Evolutionary conservation across 1,140 invertebrate species (phyloP), one percentile per base, ranked within the genome.

Genomic region (Aphelenchoides fujianensis): DNA sequence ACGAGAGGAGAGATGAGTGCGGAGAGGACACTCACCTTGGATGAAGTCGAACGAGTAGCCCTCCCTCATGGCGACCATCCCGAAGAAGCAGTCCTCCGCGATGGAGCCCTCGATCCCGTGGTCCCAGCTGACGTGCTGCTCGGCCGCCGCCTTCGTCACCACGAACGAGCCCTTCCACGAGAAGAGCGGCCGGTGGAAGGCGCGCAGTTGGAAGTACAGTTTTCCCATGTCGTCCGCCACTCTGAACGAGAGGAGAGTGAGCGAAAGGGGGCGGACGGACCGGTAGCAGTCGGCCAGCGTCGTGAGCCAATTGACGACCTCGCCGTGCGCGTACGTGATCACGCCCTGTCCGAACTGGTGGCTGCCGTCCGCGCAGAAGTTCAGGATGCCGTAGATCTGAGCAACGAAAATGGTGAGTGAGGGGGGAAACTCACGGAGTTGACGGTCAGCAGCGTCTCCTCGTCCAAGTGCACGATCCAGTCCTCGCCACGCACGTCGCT

Each of bases 151-250:
- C 31, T 94, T 86, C 52, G 89, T 88, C 3, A 95, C 92, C 73
- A 95, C 93, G 86, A 91, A 95, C 41, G 92, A 94, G 63, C 93
- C 94, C 88, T 98, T 98, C 93, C 94, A 97, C 84, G 94, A 94
- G 84, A 97, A 95, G 3, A 95, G 86, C 7, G 95, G 95, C 82
- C 92, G 93, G 83, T 97, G 93, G 81, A 97, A 95, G 83, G 92
- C 88, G 67, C 90, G 91, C 79, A 98, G 94, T 84, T 95, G 93
- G 73, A 95, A 89, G 80, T 94, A 88, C 16, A 97, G 85, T 85
- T 96, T 96, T 74, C 95, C 95, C 92, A 97, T 95, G 70, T 85
- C 84, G 85, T 96, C 94, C 32, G 93, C 92, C 0, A 98, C 95
- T 76, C 81, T 82, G 23, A 53, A 79, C 72, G 5, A 19, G 66